Evolutionary conservation across 2,113 vertebrate genomes (phyloP).

Genomic region (Oncorhynchus nerka): DNA sequence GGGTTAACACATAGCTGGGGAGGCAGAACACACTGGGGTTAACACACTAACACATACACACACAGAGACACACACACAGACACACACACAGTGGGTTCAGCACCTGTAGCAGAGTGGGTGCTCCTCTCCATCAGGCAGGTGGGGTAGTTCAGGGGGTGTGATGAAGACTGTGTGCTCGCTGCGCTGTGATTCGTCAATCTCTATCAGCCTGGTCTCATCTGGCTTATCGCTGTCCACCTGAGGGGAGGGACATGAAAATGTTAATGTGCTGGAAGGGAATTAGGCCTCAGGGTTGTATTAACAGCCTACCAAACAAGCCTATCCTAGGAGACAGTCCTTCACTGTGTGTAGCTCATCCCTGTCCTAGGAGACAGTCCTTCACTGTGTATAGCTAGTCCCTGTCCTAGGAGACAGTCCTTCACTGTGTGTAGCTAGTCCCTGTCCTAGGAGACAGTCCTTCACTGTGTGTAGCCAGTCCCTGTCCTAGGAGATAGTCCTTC

Average conservation of each 20-base stretch:
- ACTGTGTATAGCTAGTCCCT: no score
- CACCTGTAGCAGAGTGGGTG: slow-evolving; percentile 90
- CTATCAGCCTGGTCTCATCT: slow-evolving; percentile 88
- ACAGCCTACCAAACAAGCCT: not conserved
- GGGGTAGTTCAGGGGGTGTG: slow-evolving; percentile 93
- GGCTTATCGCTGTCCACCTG: slow-evolving; percentile 87
- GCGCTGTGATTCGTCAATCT: slow-evolving; percentile 92
- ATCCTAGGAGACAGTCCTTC: not conserved
- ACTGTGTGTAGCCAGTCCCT: no score
- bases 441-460: no score
- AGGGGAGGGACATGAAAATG: slow-evolving; percentile 22
- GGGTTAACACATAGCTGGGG: no score
- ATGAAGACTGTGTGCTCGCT: slow-evolving; percentile 98
- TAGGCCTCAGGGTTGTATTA: not conserved
- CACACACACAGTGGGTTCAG: no score
- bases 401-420: no score
- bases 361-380: no score
- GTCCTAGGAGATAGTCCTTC: no score
- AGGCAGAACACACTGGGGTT: no score
- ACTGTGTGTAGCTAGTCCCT: no score
- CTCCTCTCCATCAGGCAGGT: slow-evolving; percentile 87
- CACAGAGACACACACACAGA: no score
- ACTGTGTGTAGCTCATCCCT: not conserved
- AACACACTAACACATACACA: no score
- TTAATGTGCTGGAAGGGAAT: not conserved